Base-by-base conservation (phyloP, 2,113 vertebrate species). In the Lasiurus borealis region DNA sequence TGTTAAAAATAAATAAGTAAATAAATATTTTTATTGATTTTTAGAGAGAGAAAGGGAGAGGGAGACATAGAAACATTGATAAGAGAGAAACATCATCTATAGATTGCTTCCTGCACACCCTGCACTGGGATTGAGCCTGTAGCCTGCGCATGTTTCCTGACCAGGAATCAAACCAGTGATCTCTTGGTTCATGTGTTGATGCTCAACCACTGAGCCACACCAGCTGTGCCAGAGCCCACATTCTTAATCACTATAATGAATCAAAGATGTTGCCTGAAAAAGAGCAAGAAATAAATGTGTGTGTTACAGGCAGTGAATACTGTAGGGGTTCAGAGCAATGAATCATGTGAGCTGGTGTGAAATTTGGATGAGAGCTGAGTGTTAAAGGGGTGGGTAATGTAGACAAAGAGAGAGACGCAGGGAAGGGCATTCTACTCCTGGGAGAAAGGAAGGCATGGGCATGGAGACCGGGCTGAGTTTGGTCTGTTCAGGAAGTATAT, bases 221-320 rank as follows among this genome's bases (percentile, higher is more conserved):
- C 62, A 29, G 27, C 62, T 29, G 62, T 9, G 62, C n/a, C 9
- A 34, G 69, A 46, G 27, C 46, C 13, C 12, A 77, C 48, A 40
- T 75, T 92, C 50, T 69, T 62, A 59, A 48, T 50, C 52, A 27
- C 1, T 75, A 34, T 66, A 50, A 73, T 59, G 54, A 29, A 71
- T 25, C 44, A 46, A 40, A 75, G 7, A 36, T 21, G 18, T 83
- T 81, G 34, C 50, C 71, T 77, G 50, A 34, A 36, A 76, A 19
- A 23, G 71, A 89, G 50, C 18, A 92, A 78, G 27, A 91, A 78
- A 94, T 64, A 83, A 83, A 73, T 27, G 48, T 68, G 27, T 64
- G 48, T n/a, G 4, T 73, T 54, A 25, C 10, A 75, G n/a, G 12
- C 23, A 75, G 3, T 19, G 9, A 78, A 85, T 27, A 34, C 21